Evolutionary conservation across 1,140 invertebrate species (phyloP), one percentile per base, ranked within the genome.

Genomic region (Globodera ellingtonae): DNA sequence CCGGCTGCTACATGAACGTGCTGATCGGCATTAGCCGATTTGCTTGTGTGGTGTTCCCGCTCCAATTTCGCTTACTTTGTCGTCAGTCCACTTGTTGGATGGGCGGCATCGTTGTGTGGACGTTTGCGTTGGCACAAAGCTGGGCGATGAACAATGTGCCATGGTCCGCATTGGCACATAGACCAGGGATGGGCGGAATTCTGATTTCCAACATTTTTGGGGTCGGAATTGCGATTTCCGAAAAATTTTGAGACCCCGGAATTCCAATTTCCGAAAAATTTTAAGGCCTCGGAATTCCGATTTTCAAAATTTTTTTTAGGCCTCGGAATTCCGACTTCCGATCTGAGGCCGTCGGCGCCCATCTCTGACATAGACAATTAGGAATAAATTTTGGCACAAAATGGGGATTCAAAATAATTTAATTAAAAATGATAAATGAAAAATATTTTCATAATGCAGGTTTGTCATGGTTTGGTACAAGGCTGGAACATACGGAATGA

Each of bases 31-130:
- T 77, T 6, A 77, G 21, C 48, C 21, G 75, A 7, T 77, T 77
- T n/a, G 62, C 75, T 0, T 77, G 75, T 67, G 75, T 77, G 47
- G 75, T 77, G 47, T 77, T 77, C 69, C 75, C 75, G n/a, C 48
- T 77, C 65, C 75, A 77, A 6, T 77, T 77, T n/a, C 62, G 62
- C 18, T 46, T 77, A 48, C 67, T 35, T 18, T 24, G 62, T 7
- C 24, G 62, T 5, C 75, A 77, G 46, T 35, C 62, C 0, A 77
- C 62, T 6, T 77, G 75, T 67, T 77, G 75, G 75, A 21, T 44
- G 21, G 67, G 70, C 21, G 24, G 62, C 10, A 5, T n/a, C 10
- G 59, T 59, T 24, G 62, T 77, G 0, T 70, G 67, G 35, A 46
- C 48, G 6, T 6, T 67, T 24, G 75, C 75, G 21, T 4, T 69